Evolutionary conservation across 2,797 vertebrate genomes (phyloP), one percentile per base, ranked within the genome.

Genomic region (Vultur gryphus): DNA sequence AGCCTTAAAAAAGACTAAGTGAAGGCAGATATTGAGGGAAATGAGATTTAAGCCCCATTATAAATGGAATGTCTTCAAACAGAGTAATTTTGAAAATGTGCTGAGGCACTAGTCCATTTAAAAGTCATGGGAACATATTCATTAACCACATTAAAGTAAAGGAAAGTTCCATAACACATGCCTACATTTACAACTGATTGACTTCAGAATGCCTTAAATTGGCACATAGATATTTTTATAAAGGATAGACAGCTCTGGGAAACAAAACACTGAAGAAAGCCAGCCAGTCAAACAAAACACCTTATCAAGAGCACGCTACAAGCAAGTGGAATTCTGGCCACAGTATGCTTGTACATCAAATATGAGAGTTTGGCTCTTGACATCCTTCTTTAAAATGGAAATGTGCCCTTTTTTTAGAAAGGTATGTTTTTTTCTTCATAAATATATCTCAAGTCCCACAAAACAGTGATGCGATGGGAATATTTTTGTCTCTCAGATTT

Each of bases 41-140:
- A 96, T 95, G 54, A 93, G 75, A 96, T 97, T 97, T 96, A 97
- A 96, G 65, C 64, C 55, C 84, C 94, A 89, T 96, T 96, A 95
- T 93, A 93, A 94, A 90, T 93, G 84, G 84, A 94, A 92, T 90
- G 57, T 91, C 91, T 95, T 95, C 76, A 94, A 91, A 93, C 57
- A 92, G 67, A 87, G 65, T 85, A 54, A 92, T 95, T 94, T 44
- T 95, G 86, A 91, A 94, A 97, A 90, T 94, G 49, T 92, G 84
- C 92, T 95, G 94, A 87, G 95, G 49, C 92, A 97, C 78, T 65
- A 92, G 89, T 89, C 75, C 93, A 61, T 95, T 97, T 90, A 93
- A 89, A 93, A 97, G 90, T 95, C 94, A 90, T 62, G 65, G 87
- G 87, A 95, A 93, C 67, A 76, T 62, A 93, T 64, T 94, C 86